Base-by-base conservation (phyloP, 2,113 vertebrate species). In the Piaya cayana region DNA sequence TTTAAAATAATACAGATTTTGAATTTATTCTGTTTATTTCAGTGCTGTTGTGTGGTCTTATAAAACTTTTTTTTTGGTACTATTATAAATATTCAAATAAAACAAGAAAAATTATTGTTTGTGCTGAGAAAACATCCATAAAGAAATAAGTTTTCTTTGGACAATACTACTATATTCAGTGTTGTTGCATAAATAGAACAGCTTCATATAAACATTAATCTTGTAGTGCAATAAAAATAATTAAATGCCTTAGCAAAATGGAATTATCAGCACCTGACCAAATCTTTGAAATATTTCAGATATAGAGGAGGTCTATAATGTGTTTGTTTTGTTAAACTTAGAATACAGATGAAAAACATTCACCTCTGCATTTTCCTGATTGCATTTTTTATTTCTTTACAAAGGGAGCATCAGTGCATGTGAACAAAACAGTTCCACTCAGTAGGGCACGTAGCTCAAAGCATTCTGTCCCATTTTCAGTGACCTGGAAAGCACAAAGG, bases 401-500 rank as follows among this genome's bases (percentile, higher is more conserved):
- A 93, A 89, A 94, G 43, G 56, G 49, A 79, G 30, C 94, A 91
- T 80, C 81, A 75, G 49, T 90, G 65, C 67, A 71, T 94, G 71
- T 83, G 96, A 98, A 96, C 85, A 96, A 94, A 97, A 90, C 43
- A 74, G 55, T 90, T 97, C 68, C 88, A 96, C 93, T 96, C 82
- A 93, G 93, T 86, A 95, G 80, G 93, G 62, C 82, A 93, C 70
- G 90, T 90, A 94, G 91, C 96, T 97, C 71, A 95, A 71, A 96
- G 93, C 93, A 84, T 93, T 96, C 87, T 95, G 93, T 96, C 80
- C 89, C 91, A 79, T 96, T 97, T 97, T 93, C 87, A 96, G 76
- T 98, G 97, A 97, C 95, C 96, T 97, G 95, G 78, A 97, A 98
- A 97, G 47, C 69, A 94, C 15, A 64, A 91, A 89, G 75, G 37